Conservation (phyloP, 37 sponge, comb jelly and placozoan genomes). For the Crambe crambe region DNA sequence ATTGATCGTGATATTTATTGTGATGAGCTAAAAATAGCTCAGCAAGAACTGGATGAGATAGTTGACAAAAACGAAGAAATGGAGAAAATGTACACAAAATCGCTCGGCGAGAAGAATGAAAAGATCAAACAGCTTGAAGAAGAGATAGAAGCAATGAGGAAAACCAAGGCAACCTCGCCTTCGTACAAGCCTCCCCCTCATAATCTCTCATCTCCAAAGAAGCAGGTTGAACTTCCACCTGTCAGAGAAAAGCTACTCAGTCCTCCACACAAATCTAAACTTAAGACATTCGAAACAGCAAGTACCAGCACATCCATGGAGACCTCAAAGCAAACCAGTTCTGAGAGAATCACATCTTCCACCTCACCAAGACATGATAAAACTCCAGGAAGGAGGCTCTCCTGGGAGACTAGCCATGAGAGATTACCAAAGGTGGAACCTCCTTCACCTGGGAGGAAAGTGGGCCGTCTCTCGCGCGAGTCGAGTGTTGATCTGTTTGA, state of each 20-base stretch:
- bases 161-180: not conserved
- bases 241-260: not conserved
- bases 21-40: not conserved
- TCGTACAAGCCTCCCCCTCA: not conserved
- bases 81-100: not conserved
- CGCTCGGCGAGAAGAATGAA: not conserved
- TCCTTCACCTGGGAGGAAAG: not conserved
- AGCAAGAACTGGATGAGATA: constrained; percentile 11
- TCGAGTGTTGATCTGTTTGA: constrained; percentile 9
- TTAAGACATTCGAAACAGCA: not conserved
- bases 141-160: constrained; percentile 6
- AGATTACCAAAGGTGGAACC: not conserved
- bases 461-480: not conserved
- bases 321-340: not conserved
- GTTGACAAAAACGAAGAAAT: not conserved
- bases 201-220: not conserved
- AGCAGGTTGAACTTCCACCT: not conserved
- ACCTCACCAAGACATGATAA: not conserved
- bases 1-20: constrained; percentile 1
- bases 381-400: not conserved
- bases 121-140: constrained; percentile 18
- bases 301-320: not conserved
- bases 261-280: not conserved
- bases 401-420: not conserved
- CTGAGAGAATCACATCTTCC: not conserved